A percentile compares a stretch with the other conserved stretches of the same genome.
These are phyloP conservation scores for Prionace glauca DNA, from an alignment of 2,797 vertebrate genomes.

Conservation along the genomic window DNA sequence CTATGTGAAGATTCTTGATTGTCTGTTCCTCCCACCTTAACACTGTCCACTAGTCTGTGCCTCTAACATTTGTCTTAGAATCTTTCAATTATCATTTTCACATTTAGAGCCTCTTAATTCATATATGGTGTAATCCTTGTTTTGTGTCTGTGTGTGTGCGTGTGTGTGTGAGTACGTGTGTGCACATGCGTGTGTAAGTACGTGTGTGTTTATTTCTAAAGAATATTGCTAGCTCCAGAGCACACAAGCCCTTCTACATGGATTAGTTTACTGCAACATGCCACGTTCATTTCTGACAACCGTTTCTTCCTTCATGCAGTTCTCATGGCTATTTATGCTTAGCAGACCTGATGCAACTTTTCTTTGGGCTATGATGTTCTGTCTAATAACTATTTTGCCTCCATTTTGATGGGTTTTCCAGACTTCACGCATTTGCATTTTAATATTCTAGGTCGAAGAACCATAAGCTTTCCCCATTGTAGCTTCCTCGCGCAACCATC, in stretches of 20 bases:
- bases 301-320: slow-evolving; percentile 33
- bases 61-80: slow-evolving; percentile 38
- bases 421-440: slow-evolving; percentile 31
- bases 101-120: slow-evolving; percentile 31
- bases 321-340: slow-evolving; percentile 37
- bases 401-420: slow-evolving; percentile 34
- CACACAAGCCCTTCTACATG: slow-evolving; percentile 35
- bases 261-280: slow-evolving; percentile 38
- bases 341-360: slow-evolving; percentile 33
- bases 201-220: slow-evolving; percentile 21
- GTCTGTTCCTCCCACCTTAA: slow-evolving; percentile 68
- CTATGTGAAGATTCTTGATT: slow-evolving; percentile 66
- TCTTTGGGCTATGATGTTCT: slow-evolving; percentile 30
- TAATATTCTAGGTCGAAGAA: slow-evolving; percentile 37
- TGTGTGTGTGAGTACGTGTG: slow-evolving; percentile 41
- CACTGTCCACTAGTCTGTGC: slow-evolving; percentile 58
- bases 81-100: slow-evolving; percentile 34
- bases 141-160: slow-evolving; percentile 51
- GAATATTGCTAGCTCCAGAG: slow-evolving; percentile 8
- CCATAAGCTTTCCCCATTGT: slow-evolving; percentile 31
- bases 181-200: not conserved
- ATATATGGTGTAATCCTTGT: slow-evolving; percentile 34
- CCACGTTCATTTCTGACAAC: slow-evolving; percentile 23
- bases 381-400: slow-evolving; percentile 37
- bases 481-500: slow-evolving; percentile 39